Evolutionary conservation across 2,797 vertebrate species (phyloP).

Genomic region (Borostomias antarcticus): DNA sequence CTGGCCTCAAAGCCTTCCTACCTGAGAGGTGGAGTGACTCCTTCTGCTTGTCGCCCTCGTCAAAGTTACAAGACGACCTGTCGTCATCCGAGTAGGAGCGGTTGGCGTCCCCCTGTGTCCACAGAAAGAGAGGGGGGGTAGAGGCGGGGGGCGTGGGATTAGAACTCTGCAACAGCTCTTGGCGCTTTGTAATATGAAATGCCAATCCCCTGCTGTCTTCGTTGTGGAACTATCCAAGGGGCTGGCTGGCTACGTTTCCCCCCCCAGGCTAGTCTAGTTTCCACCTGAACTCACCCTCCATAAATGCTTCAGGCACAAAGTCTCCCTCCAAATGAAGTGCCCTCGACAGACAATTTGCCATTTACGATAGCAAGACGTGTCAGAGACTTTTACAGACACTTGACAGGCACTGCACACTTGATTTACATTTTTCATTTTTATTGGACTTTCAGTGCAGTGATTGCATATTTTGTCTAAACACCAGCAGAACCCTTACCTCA

Average conservation of each 20-base stretch:
- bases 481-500: slow-evolving; percentile 86
- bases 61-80: slow-evolving; percentile 90
- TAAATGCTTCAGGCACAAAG: background rate
- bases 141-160: background rate
- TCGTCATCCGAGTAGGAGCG: slow-evolving; percentile 96
- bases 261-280: background rate
- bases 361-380: too few species aligned
- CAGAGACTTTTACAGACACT: too few species aligned
- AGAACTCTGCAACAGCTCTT: slow-evolving; percentile 24
- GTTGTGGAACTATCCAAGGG: slow-evolving; percentile 3
- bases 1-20: slow-evolving; percentile 53
- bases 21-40: slow-evolving; percentile 86
- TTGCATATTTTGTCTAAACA: too few species aligned
- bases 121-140: slow-evolving; percentile 5
- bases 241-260: background rate
- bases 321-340: background rate
- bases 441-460: too few species aligned
- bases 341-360: too few species aligned
- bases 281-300: background rate
- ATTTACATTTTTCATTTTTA: too few species aligned
- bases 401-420: too few species aligned
- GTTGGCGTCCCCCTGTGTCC: slow-evolving; percentile 93
- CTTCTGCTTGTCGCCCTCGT: slow-evolving; percentile 89
- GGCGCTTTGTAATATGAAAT: slow-evolving; percentile 18
- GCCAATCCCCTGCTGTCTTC: slow-evolving; percentile 11